phyloP scores from a whole-genome alignment of 2,113 vertebrate species.

The Erythrocercus mccallii region DNA sequence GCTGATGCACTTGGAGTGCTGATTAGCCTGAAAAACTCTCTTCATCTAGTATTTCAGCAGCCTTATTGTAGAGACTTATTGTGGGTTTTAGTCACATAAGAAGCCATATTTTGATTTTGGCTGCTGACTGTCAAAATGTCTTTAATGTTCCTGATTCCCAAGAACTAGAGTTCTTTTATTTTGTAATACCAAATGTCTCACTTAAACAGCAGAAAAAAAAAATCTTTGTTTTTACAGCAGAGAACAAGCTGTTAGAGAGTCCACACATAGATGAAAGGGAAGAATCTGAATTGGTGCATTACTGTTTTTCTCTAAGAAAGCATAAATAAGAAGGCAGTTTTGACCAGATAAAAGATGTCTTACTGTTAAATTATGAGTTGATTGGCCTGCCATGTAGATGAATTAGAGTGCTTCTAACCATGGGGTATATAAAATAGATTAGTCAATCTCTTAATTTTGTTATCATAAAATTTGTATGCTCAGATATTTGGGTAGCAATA shows the following conservation, averaged over 20 bases:
- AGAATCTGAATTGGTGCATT: neutral
- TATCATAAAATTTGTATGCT: neutral
- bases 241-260: neutral
- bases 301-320: neutral
- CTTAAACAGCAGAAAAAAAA: neutral
- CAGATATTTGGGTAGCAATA: neutral
- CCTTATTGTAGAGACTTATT: neutral
- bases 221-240: neutral
- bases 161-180: neutral
- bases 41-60: neutral
- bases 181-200: neutral
- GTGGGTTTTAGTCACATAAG: neutral
- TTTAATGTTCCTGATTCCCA: neutral
- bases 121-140: neutral
- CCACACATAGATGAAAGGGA: neutral
- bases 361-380: neutral
- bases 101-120: neutral
- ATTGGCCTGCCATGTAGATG: neutral
- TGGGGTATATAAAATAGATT: neutral
- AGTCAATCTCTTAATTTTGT: neutral
- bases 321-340: neutral
- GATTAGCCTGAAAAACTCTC: neutral
- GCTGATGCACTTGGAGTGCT: neutral
- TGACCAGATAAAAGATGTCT: neutral
- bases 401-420: neutral